Base-by-base conservation (phyloP, 1,140 invertebrate genomes). In the Sycobia sp. region DNA sequence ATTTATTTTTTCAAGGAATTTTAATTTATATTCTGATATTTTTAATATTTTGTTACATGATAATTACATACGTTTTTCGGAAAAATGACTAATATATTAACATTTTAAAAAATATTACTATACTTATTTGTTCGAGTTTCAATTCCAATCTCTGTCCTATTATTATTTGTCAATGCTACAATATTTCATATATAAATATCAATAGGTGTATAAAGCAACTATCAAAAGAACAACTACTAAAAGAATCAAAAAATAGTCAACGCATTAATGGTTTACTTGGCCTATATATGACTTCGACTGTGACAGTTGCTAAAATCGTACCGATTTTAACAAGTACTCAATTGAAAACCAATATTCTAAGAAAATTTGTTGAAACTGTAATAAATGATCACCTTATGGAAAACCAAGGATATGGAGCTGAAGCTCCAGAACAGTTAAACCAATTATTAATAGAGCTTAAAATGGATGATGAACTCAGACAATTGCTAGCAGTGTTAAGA, bases 341-440 rank as follows among this genome's bases (percentile, higher is more conserved):
- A 27, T 38, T 81, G 13, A 81, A 81, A 27, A 66, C 76, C 8
- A 82, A 81, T 59, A n/a, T 71, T 0, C 16, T 82, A 2, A 81
- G 77, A 53, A 66, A 69, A 3, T 70, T 69, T 0, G 68, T 79
- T 1, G 80, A 81, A 22, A 62, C 23, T 8, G 43, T 71, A 23
- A 63, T 81, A 3, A 79, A 71, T 43, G 67, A 65, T 10, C 72
- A 64, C n/a, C 43, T 81, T 14, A 75, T 71, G 67, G 78, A 81
- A 47, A 73, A 70, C 57, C 75, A 79, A 46, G 72, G 71, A 2
- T 59, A 67, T 3, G 72, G 74, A 0, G 70, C 69, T 0, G 77
- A 78, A 69, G 66, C 49, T 18, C 18, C 50, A 16, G 50, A 49
- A 32, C 69, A 53, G 36, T 47, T 82, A 5, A 74, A 80, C 41